Conservation (phyloP, 2,888 invertebrate genomes). For the Schizaphis graminum region DNA sequence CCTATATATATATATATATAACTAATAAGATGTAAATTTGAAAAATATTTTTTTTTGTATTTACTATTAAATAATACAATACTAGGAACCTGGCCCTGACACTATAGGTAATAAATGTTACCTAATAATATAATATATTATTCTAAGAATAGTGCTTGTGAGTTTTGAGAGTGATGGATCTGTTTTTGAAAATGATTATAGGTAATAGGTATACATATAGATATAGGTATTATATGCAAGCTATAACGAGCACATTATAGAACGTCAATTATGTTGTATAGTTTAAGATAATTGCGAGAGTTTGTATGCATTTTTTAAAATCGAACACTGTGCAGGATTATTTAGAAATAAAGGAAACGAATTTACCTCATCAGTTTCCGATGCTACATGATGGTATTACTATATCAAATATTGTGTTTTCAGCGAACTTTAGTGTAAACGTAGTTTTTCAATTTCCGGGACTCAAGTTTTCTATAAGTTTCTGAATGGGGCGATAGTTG, state of each 20-base stretch:
- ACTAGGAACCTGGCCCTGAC: neutral
- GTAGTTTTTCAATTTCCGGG: neutral
- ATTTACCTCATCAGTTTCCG: neutral
- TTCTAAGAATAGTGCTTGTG: neutral
- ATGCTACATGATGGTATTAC: neutral
- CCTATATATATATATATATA: too few relatives aligned
- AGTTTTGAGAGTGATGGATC: neutral
- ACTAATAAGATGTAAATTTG: neutral
- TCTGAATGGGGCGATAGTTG: neutral
- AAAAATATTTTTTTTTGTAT: neutral
- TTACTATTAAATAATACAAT: neutral
- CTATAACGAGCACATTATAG: neutral
- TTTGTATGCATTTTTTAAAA: neutral
- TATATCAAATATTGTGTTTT: neutral
- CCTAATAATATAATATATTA: neutral
- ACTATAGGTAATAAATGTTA: neutral
- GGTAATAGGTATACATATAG: neutral
- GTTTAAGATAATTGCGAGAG: neutral
- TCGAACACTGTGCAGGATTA: neutral
- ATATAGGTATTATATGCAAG: neutral
- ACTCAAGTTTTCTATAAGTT: neutral
- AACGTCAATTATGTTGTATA: neutral
- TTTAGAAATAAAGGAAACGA: neutral
- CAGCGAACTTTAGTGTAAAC: neutral
- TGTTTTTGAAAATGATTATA: neutral